Evolutionary conservation across 2,797 vertebrate species (phyloP), one percentile per base, ranked within the genome.

Genomic region (Sandelia bainsii): DNA sequence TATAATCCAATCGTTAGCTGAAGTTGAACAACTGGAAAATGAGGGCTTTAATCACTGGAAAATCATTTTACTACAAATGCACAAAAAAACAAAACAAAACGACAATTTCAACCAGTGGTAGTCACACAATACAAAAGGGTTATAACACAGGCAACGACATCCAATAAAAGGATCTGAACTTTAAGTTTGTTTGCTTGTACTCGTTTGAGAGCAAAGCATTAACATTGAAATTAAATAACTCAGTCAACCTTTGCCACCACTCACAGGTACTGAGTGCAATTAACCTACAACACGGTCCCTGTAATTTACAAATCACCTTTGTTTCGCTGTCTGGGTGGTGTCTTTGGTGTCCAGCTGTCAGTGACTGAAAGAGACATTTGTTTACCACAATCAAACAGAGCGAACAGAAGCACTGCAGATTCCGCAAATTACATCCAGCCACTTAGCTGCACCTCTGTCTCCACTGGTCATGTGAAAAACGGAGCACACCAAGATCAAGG

Each of bases 241-340:
- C 73, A 51, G 66, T 70, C 69, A 83, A 83, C 82, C 81, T 86
- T 87, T 87, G 76, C 69, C 69, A 66, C 69, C 75, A 75, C 79
- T 83, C 46, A 40, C 3, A 6, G 49, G n/a, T 17, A 52, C 61
- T 53, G 60, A 74, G 73, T 69, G 77, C 79, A 72, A 80, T 89
- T 84, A 80, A 83, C 61, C 74, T 68, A 50, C 52, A 81, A 79
- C 65, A 63, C 62, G 48, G 29, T n/a, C 25, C 42, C 65, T 71
- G 80, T 67, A 86, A 92, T 92, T 90, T 87, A 85, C 75, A 85
- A 89, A 87, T 88, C 84, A 84, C 69, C 72, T 88, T 88, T 81
- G 89, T 91, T 86, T 87, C 70, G 77, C 64, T 79, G 42, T 87
- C 79, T 79, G 79, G 72, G 72, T 69, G 81, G 77, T 29, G 44